Percentiles rank a stretch among this genome's conserved stretches.
Conservation (phyloP, 2,113 vertebrate genomes). For the Ramphastos sulfuratus region DNA sequence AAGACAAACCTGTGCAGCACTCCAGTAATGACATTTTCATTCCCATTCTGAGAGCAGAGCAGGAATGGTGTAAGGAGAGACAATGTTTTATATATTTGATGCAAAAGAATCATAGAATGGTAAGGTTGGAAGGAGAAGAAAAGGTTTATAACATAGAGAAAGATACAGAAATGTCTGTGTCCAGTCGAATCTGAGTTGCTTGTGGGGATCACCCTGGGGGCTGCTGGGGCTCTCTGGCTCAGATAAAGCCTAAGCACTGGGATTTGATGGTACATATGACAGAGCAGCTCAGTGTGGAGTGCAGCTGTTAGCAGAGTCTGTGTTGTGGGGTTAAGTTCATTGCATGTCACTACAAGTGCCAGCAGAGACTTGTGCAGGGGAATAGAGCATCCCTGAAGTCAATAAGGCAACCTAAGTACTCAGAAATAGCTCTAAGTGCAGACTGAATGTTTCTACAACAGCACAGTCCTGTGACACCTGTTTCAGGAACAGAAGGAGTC, state of each 20-base stretch:
- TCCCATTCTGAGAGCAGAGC: background rate
- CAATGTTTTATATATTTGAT: background rate
- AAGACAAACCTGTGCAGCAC: background rate
- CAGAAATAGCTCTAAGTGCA: background rate
- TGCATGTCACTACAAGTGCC: background rate
- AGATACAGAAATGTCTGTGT: background rate
- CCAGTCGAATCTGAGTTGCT: background rate
- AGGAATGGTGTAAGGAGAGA: background rate
- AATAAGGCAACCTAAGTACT: background rate
- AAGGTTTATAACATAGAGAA: background rate
- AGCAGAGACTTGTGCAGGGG: background rate
- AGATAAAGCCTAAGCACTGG: background rate
- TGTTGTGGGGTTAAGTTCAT: background rate
- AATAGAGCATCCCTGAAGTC: background rate
- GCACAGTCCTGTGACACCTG: rapidly evolving
- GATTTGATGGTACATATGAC: background rate
- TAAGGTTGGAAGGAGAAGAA: no score
- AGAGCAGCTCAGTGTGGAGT: rapidly evolving
- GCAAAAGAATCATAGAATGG: no score
- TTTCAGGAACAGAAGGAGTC: background rate
- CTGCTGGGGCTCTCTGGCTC: background rate
- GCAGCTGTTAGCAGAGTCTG: no score
- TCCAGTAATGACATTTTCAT: background rate
- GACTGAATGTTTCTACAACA: background rate
- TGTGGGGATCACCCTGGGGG: background rate